Evolutionary conservation across 1,140 invertebrate species (phyloP), one percentile per base, ranked within the genome.

Genomic region (Drosophila rufa): DNA sequence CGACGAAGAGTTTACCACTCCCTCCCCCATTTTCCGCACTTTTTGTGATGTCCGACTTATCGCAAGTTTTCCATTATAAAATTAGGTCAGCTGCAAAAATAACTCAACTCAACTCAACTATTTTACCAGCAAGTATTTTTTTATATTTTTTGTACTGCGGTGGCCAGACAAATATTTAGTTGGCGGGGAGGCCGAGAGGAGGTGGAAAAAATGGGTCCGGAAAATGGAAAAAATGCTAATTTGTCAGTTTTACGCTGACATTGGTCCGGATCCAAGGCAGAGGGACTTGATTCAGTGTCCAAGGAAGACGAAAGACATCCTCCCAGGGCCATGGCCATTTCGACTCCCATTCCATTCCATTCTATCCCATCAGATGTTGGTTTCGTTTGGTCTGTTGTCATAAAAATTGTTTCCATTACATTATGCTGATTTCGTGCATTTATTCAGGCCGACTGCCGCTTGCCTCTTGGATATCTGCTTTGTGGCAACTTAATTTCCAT

Each of bases 371-470:
- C 48, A 27, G 46, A 46, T 57, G 68, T 74, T 47, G 60, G 68
- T 64, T 73, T 79, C 57, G 45, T 78, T 79, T 47, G 69, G 78
- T 80, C 78, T 74, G 75, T 89, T 82, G 81, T 90, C 85, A 85
- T 85, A 89, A 85, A 89, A 90, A 89, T 90, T 90, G 85, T 90
- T 90, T 90, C 85, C 85, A 90, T 90, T 90, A 90, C 86, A 90
- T 90, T 90, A 90, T 90, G 85, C 85, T 90, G 85, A 90, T 90
- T 90, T 90, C 42, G 85, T 82, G 78, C 85, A 90, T 90, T 90
- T 90, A 91, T 90, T 82, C 79, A 82, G 77, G 86, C 71, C 70
- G 75, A 75, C 62, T 65, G 81, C 77, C 73, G 67, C 62, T 53
- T 75, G 75, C 75, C 81, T 78, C 57, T 77, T 78, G 62, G 68